Evolutionary conservation across 2,113 vertebrate genomes (phyloP), one percentile per base, ranked within the genome.

Genomic region (Pterocles burchelli): DNA sequence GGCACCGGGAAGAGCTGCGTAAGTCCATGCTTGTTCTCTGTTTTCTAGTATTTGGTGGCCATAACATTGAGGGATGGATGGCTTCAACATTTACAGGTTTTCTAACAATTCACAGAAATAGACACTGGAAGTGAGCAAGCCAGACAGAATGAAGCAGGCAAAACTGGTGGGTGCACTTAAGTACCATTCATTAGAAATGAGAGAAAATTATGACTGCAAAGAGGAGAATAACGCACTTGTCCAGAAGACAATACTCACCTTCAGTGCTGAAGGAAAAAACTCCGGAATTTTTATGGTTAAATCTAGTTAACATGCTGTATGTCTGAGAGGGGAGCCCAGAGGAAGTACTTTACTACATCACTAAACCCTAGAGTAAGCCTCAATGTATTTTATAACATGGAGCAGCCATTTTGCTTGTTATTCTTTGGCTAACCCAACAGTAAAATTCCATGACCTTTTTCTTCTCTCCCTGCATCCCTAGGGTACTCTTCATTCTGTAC

Each of bases 1-100:
- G 91, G 41, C 99, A 99, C 98, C 93, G 93, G 82, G 98, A 99
- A 57, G 99, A 99, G 55, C 97, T 99, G 33, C 98, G 99, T 99
- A 97, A 99, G 99, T 98, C 57, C 7, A 0, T 33, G 12, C 31
- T 63, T 76, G 13, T 73, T 51, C 41, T 67, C 0, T 82, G 21
- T 59, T 73, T 72, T 73, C n/a, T 73, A 61, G 7, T 59, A 6
- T 16, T 45, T 88, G 11, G 24, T 76, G 28, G 36, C 58, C 15
- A 2, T 83, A 57, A 15, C 4, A 4, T 2, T 33, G 62, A 55
- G 25, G 78, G n/a, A 6, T 84, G n/a, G 16, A 24, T 86, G 55
- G 19, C n/a, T 88, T 77, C 43, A 80, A 14, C 48, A 11, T 74
- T 48, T 41, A 10, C 10, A 62, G 59, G 31, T 62, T 90, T 75